These are phyloP conservation scores for Scaptomyza polygonia DNA, from an alignment of 2,888 invertebrate genomes.

Conservation along the genomic window DNA sequence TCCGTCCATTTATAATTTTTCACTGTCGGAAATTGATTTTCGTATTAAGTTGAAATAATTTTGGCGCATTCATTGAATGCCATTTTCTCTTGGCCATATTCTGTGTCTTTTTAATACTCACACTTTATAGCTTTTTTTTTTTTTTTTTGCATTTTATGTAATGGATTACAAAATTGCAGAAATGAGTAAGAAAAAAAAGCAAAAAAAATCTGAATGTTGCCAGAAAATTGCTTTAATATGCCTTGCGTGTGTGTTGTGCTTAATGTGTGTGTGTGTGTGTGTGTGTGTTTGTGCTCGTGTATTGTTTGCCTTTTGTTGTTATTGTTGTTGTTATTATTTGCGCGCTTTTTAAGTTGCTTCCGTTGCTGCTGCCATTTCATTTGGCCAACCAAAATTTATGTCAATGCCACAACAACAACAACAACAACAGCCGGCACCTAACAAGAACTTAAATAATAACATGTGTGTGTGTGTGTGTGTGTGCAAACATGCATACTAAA, in stretches of 20 bases:
- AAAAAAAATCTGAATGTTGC: slow-evolving; percentile 39
- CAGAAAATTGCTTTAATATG: slow-evolving; percentile 71
- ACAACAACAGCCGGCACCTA: slow-evolving; percentile 47
- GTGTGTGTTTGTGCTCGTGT: slow-evolving; percentile 42
- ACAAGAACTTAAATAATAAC: slow-evolving; percentile 35
- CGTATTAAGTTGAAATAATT: slow-evolving; percentile 13
- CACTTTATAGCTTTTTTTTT: slow-evolving; percentile 11
- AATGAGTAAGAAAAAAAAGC: slow-evolving; percentile 33
- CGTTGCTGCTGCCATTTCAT: slow-evolving; percentile 61
- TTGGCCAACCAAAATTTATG: slow-evolving; percentile 66
- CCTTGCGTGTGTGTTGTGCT: slow-evolving; percentile 62
- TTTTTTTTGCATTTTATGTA: slow-evolving; percentile 46
- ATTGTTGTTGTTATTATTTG: slow-evolving; percentile 37
- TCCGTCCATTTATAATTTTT: background rate
- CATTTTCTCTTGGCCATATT: slow-evolving; percentile 24
- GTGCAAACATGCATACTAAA: slow-evolving; percentile 50
- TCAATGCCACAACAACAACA: slow-evolving; percentile 72
- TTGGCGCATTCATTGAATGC: slow-evolving; percentile 11
- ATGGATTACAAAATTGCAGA: slow-evolving; percentile 43
- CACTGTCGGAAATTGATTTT: slow-evolving; percentile 5
- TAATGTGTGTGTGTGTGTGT: slow-evolving; percentile 21
- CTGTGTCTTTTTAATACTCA: slow-evolving; percentile 1
- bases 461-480: slow-evolving; percentile 30
- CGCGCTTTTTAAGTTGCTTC: slow-evolving; percentile 62
- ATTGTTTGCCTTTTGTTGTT: slow-evolving; percentile 45